Evolutionary conservation across 2,113 vertebrate species (phyloP).

Genomic region (Girardinichthys multiradiatus): DNA sequence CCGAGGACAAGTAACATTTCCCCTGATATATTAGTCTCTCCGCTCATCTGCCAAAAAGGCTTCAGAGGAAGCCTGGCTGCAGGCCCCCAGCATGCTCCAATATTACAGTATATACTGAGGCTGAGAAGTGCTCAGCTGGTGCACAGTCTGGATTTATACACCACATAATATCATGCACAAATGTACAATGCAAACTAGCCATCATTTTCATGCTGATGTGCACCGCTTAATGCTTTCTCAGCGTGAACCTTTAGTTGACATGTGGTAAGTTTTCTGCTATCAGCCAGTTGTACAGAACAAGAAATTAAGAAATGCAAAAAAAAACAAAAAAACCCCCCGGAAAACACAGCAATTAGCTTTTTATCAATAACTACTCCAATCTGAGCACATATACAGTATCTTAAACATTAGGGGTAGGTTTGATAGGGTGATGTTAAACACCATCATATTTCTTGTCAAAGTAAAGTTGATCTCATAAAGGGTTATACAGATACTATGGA

Average conservation of each 20-base stretch:
- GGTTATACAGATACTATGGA: too few species aligned
- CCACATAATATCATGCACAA: background rate
- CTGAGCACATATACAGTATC: too few species aligned
- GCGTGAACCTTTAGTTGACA: background rate
- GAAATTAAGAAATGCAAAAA: background rate
- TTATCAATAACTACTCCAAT: too few species aligned
- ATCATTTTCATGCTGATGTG: conserved; percentile 20
- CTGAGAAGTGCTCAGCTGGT: conserved; percentile 6
- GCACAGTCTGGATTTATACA: conserved; percentile 12
- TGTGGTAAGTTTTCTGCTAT: background rate
- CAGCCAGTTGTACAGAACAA: background rate
- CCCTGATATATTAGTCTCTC: background rate
- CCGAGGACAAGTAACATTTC: background rate
- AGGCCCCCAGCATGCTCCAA: background rate
- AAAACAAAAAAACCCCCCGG: too few species aligned
- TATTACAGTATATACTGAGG: background rate
- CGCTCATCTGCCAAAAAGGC: background rate
- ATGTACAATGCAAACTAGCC: conserved; percentile 14
- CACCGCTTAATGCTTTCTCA: conserved; percentile 13
- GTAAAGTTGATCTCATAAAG: too few species aligned
- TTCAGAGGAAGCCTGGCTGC: background rate
- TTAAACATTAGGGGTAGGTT: too few species aligned
- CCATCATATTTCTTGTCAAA: too few species aligned
- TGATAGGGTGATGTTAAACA: too few species aligned
- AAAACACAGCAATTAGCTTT: too few species aligned